Percentiles rank a stretch among this genome's conserved stretches.
Evolutionary conservation across 2,888 invertebrate species (phyloP).

Genomic region (Cremastinae sp.): DNA sequence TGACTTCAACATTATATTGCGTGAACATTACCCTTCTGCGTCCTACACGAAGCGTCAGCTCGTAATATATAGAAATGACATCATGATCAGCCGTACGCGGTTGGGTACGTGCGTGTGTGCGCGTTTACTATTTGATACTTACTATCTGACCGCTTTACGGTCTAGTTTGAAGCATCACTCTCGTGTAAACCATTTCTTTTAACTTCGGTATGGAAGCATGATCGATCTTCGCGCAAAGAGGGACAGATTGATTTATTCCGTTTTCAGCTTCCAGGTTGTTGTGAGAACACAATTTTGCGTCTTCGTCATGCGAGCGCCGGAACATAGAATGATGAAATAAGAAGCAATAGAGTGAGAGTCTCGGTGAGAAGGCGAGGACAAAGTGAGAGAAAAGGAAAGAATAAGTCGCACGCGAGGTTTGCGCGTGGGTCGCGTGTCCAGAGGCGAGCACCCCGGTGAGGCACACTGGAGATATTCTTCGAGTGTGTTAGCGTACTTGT

Average conservation of each 20-base stretch:
- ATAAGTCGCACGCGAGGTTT: constrained; percentile 63
- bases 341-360: constrained; percentile 33
- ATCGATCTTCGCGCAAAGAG: constrained; percentile 4
- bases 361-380: constrained; percentile 32
- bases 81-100: constrained; percentile 70
- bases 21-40: constrained; percentile 58
- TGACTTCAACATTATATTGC: constrained; percentile 22
- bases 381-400: constrained; percentile 61
- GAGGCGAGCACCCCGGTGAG: constrained; percentile 57
- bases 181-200: background rate
- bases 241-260: constrained; percentile 5
- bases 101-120: constrained; percentile 47
- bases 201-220: background rate
- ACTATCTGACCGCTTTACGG: constrained; percentile 67
- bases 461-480: constrained; percentile 22
- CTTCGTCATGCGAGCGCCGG: background rate
- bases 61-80: constrained; percentile 76
- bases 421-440: constrained; percentile 67
- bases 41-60: constrained; percentile 59
- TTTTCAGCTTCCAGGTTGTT: constrained; percentile 21
- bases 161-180: constrained; percentile 43
- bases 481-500: constrained; percentile 16
- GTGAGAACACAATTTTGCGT: constrained; percentile 30
- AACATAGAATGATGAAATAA: constrained; percentile 39
- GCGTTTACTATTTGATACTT: constrained; percentile 42